Evolutionary conservation across 2,113 vertebrate species (phyloP).

Genomic region (Myiopsitta monachus): DNA sequence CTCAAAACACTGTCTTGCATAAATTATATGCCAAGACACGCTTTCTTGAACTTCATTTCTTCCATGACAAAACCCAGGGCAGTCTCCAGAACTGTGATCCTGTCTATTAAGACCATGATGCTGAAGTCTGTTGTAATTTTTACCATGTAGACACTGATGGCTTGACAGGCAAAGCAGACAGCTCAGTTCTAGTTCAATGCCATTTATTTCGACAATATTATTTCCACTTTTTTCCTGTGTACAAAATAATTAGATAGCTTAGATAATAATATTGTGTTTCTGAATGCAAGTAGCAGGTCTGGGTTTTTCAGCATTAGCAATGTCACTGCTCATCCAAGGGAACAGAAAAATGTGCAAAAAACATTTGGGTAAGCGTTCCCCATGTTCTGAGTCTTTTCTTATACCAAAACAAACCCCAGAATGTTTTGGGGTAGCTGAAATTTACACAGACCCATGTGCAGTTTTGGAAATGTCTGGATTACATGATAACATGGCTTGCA

Average conservation of each 20-base stretch:
- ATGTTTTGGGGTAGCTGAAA: neutral
- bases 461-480: neutral
- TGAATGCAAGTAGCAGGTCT: neutral
- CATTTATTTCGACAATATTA: neutral
- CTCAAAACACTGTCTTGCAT: neutral
- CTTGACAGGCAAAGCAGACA: neutral
- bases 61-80: neutral
- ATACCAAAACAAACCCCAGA: neutral
- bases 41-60: neutral
- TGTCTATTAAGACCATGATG: neutral
- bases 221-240: neutral
- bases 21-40: neutral
- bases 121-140: neutral
- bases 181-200: neutral
- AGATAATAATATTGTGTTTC: neutral
- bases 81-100: neutral
- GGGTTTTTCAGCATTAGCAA: neutral
- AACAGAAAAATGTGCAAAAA: neutral
- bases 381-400: neutral
- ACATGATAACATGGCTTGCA: too few relatives aligned
- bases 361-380: neutral
- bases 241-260: neutral
- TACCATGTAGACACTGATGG: neutral
- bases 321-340: neutral
- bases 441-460: neutral